Conservation (phyloP, 2,888 invertebrate genomes). For the Physocephala rufipes region DNA sequence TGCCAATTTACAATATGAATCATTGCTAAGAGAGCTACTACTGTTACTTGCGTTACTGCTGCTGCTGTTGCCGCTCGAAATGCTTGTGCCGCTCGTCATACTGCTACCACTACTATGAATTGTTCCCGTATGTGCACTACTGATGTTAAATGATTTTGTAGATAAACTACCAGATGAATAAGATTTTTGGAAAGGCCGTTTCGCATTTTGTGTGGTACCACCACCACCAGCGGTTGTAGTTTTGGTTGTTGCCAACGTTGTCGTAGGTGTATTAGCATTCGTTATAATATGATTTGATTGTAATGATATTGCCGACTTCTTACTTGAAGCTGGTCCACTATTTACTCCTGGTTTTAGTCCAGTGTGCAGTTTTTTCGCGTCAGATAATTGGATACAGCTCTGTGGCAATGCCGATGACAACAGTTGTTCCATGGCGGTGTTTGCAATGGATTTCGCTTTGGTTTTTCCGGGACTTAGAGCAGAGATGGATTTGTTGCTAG, state of each 20-base stretch:
- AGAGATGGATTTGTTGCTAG: conserved; percentile 69
- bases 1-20: background rate
- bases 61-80: conserved; percentile 38
- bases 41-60: conserved; percentile 7
- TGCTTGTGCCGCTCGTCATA: conserved; percentile 61
- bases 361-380: conserved; percentile 74
- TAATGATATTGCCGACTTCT: conserved; percentile 42
- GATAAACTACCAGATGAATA: conserved; percentile 63
- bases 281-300: background rate
- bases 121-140: conserved; percentile 45
- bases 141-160: conserved; percentile 52
- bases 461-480: conserved; percentile 12
- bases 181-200: conserved; percentile 63
- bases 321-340: conserved; percentile 82
- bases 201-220: conserved; percentile 46
- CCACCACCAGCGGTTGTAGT: conserved; percentile 33
- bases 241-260: conserved; percentile 25
- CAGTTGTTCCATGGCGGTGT: conserved; percentile 62
- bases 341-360: conserved; percentile 86
- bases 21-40: conserved; percentile 30
- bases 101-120: conserved; percentile 47
- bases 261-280: background rate
- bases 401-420: too few species aligned
- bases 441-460: conserved; percentile 33
- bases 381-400: conserved; percentile 67